Base-by-base conservation (phyloP, 2,888 invertebrate genomes). In the Chymomyza caudatula region DNA sequence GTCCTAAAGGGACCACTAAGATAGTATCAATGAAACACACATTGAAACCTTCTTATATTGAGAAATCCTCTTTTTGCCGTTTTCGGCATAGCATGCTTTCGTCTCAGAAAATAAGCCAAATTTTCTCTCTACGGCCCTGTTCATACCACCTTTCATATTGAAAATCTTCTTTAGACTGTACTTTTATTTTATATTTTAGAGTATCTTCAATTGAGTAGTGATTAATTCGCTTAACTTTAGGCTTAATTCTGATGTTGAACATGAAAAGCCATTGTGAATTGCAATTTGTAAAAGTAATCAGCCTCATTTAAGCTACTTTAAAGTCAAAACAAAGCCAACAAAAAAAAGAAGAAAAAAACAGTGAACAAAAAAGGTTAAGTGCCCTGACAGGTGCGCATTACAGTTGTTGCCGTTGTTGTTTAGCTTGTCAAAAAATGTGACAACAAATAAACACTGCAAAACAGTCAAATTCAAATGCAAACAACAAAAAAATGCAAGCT, bases 361-460 rank as follows among this genome's bases (percentile, higher is more conserved):
- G 29, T 37, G 8, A 37, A 37, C 29, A 37, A 37, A 8, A 37
- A 37, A 37, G 29, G 29, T 37, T 37, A 37, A 37, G 29, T 37
- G 29, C 11, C 29, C 29, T 37, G 11, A 11, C 29, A 37, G 29
- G 29, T 37, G 29, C 11, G 22, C 47, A 17, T 68, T 64, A 60
- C 61, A 59, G 47, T 49, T 63, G 58, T 60, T 60, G 19, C 55
- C 57, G 42, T 49, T 63, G 22, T 61, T 60, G 25, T 15, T 65
- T 47, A n/a, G 13, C 42, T 54, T 47, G 42, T 19, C 29, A 37
- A 37, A 37, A 37, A 37, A 37, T 37, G 29, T 37, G 29, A 37
- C 29, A 37, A 37, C 29, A 37, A 37, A 37, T 37, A 37, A 37
- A 37, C 29, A 37, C 61, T 65, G 60, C 60, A 64, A 65, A 63